phyloP scores from a whole-genome alignment of 2,797 vertebrate species.

The Fistularia commersonii region DNA sequence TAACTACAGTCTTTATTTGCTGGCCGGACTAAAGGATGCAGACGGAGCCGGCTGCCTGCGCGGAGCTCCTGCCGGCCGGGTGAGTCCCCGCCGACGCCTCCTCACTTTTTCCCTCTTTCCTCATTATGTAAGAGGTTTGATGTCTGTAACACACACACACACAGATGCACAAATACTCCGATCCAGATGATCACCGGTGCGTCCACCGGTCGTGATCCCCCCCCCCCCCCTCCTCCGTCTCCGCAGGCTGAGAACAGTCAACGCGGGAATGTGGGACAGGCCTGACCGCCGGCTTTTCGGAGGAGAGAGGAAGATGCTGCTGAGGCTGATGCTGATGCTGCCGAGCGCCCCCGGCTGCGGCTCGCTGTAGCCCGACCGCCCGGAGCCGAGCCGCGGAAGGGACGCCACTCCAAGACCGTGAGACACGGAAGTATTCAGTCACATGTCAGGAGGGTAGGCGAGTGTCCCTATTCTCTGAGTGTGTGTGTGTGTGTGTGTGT shows the following conservation, averaged over 20 bases:
- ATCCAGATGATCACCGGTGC: no score
- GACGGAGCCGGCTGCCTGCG: constrained; percentile 45
- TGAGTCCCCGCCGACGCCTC: constrained; percentile 28
- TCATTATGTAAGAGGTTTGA: constrained; percentile 40
- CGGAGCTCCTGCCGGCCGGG: constrained; percentile 39
- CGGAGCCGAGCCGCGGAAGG: constrained; percentile 16
- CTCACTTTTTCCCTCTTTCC: constrained; percentile 24
- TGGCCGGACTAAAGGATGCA: constrained; percentile 64
- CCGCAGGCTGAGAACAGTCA: constrained; percentile 46
- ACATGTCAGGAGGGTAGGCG: constrained; percentile 13
- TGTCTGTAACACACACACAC: neutral
- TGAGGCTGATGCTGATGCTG: constrained; percentile 25
- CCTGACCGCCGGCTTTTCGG: constrained; percentile 37
- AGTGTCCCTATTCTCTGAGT: neutral
- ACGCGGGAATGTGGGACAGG: constrained; percentile 50
- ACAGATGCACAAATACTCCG: no score
- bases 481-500: no score
- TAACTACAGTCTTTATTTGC: constrained; percentile 65
- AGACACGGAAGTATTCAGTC: constrained; percentile 50
- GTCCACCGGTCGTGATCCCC: constrained; percentile 25
- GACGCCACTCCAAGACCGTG: constrained; percentile 40
- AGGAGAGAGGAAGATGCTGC: constrained; percentile 45
- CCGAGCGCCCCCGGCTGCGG: constrained; percentile 46
- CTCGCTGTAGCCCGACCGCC: constrained; percentile 52
- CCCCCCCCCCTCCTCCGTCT: constrained; percentile 20